Percentiles rank a stretch among this genome's conserved stretches.
phyloP scores from a whole-genome alignment of 2,797 vertebrate genomes.

The Melanotaenia maccullochi region DNA sequence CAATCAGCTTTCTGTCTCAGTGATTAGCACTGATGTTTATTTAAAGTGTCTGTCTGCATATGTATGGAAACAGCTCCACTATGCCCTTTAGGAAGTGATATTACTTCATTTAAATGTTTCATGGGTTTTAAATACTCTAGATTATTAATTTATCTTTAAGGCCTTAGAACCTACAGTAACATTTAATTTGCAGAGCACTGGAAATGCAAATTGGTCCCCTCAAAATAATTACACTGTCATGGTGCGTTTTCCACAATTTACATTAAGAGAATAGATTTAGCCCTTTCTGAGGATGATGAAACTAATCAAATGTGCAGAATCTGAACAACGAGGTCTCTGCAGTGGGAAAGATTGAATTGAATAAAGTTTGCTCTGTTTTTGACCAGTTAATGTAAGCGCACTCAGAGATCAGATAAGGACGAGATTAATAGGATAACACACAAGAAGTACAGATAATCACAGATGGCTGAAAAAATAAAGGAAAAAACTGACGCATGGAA shows the following conservation, averaged over 20 bases:
- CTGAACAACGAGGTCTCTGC: slow-evolving; percentile 47
- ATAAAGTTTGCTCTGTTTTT: slow-evolving; percentile 19
- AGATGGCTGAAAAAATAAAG: not conserved
- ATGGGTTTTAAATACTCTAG: slow-evolving; percentile 85
- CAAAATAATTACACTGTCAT: slow-evolving; percentile 86
- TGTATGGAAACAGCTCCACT: slow-evolving; percentile 71
- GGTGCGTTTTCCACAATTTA: slow-evolving; percentile 83
- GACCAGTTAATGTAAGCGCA: slow-evolving; percentile 19
- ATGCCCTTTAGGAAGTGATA: slow-evolving; percentile 84
- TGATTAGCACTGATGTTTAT: slow-evolving; percentile 80
- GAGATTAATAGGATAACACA: not conserved
- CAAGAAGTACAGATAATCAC: not conserved
- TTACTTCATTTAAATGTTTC: slow-evolving; percentile 86
- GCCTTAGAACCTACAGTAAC: slow-evolving; percentile 80
- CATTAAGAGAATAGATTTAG: slow-evolving; percentile 78
- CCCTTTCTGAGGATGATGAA: slow-evolving; percentile 72
- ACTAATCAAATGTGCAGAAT: slow-evolving; percentile 66
- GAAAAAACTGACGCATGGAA: too few relatives aligned
- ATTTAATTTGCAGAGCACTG: slow-evolving; percentile 77
- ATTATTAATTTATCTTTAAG: slow-evolving; percentile 86
- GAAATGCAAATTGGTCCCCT: slow-evolving; percentile 82
- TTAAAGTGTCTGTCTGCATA: slow-evolving; percentile 76
- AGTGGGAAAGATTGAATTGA: slow-evolving; percentile 36
- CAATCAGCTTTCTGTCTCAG: slow-evolving; percentile 74
- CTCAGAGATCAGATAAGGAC: slow-evolving; percentile 6